phyloP scores from a whole-genome alignment of 1,140 invertebrate genomes.

The Aphidius gifuensis region DNA sequence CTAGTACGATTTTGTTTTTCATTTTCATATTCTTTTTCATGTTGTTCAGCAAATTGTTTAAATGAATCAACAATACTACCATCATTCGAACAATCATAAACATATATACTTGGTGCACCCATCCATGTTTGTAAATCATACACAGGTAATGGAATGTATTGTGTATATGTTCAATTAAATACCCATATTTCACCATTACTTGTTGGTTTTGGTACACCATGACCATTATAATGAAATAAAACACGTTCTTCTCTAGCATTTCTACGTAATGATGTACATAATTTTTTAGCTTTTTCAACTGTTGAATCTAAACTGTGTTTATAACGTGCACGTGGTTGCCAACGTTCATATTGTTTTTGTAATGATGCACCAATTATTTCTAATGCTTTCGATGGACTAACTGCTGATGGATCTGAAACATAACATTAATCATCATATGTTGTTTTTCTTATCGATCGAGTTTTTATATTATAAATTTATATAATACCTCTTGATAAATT shows the following conservation, averaged over 20 bases:
- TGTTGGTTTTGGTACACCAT: constrained; percentile 97
- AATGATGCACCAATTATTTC: constrained; percentile 88
- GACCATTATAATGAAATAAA: constrained; percentile 99
- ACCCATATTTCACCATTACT: constrained; percentile 99
- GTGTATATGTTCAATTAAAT: constrained; percentile 96
- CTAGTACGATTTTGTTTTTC: constrained; percentile 49
- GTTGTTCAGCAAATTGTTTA: constrained; percentile 86
- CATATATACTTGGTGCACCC: constrained; percentile 97
- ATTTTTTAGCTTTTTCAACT: constrained; percentile 95
- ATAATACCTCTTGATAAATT: neutral
- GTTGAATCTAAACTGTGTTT: constrained; percentile 97
- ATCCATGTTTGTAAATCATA: constrained; percentile 99
- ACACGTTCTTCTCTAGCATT: too few relatives aligned
- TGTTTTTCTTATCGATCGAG: constrained; percentile 9
- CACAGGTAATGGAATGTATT: constrained; percentile 98
- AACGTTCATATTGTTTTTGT: constrained; percentile 95
- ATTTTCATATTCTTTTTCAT: constrained; percentile 79
- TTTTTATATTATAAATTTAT: constrained; percentile 31
- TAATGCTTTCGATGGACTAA: constrained; percentile 89
- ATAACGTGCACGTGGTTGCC: constrained; percentile 95
- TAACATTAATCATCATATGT: constrained; percentile 9
- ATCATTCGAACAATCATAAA: constrained; percentile 98
- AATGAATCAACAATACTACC: constrained; percentile 94
- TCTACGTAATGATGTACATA: constrained; percentile 92
- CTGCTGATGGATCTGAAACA: constrained; percentile 69